Percentiles rank a stretch among this genome's conserved stretches.
phyloP scores from a whole-genome alignment of 1,140 invertebrate genomes.

The Drosophila parvula region DNA sequence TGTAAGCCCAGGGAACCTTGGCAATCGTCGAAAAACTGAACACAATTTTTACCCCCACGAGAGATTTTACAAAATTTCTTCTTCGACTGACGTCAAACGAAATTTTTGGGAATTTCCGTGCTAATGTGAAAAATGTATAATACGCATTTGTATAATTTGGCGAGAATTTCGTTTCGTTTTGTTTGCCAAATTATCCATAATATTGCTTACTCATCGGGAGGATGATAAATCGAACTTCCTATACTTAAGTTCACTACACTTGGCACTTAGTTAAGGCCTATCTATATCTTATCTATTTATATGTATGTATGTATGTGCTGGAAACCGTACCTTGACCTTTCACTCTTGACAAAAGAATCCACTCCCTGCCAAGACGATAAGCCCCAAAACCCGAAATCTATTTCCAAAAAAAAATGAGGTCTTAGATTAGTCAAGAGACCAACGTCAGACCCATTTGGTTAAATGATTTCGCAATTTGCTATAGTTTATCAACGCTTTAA shows the following conservation, averaged over 20 bases:
- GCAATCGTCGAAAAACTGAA: slow-evolving; percentile 31
- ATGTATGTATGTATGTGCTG: too few species aligned
- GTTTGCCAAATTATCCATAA: slow-evolving; percentile 24
- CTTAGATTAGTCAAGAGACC: slow-evolving; percentile 18
- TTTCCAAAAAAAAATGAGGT: slow-evolving; percentile 6
- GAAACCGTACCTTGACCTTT: slow-evolving; percentile 65
- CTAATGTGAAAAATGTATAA: slow-evolving; percentile 50
- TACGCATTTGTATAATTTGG: slow-evolving; percentile 39
- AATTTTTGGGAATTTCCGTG: slow-evolving; percentile 70
- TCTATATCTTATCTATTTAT: slow-evolving; percentile 65
- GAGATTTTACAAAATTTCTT: slow-evolving; percentile 41
- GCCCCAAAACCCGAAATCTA: slow-evolving; percentile 22
- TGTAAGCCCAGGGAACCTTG: slow-evolving; percentile 33
- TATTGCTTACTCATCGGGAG: slow-evolving; percentile 53
- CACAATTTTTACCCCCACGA: slow-evolving; percentile 22
- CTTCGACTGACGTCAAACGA: slow-evolving; percentile 59
- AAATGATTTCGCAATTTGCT: slow-evolving; percentile 28
- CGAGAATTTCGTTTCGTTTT: slow-evolving; percentile 27
- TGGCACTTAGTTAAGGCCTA: slow-evolving; percentile 2
- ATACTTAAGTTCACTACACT: slow-evolving; percentile 7
- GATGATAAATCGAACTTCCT: slow-evolving; percentile 12
- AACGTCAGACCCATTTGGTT: slow-evolving; percentile 10
- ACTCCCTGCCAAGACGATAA: slow-evolving; percentile 35
- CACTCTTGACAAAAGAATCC: slow-evolving; percentile 32
- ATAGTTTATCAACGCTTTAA: slow-evolving; percentile 50